Percentiles rank a stretch among this genome's conserved stretches.
These are phyloP conservation scores for Ptilodon capucinus DNA, from an alignment of 2,888 invertebrate genomes.

Conservation along the genomic window DNA sequence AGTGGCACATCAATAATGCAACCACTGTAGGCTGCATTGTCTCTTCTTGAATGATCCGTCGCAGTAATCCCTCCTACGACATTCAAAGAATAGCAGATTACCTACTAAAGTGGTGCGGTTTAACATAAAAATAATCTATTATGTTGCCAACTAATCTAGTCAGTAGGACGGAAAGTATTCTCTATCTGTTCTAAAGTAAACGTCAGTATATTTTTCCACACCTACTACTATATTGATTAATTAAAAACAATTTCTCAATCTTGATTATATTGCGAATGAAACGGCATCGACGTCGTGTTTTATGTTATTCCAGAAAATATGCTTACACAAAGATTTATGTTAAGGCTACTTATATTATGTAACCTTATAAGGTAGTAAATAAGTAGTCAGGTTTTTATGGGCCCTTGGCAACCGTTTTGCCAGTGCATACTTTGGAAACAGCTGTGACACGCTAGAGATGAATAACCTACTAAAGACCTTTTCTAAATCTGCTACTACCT, in stretches of 20 bases:
- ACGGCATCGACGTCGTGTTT: not conserved
- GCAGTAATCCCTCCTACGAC: too few relatives aligned
- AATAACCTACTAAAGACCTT: not conserved
- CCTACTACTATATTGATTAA: not conserved
- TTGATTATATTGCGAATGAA: not conserved
- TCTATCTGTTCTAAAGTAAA: too few relatives aligned
- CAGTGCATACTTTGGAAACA: not conserved
- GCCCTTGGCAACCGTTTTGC: not conserved
- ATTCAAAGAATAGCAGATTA: too few relatives aligned
- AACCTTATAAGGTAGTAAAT: not conserved
- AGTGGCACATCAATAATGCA: too few relatives aligned
- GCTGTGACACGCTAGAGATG: not conserved
- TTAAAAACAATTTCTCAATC: not conserved
- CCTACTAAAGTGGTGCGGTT: too few relatives aligned
- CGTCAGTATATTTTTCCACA: not conserved
- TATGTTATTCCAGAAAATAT: not conserved
- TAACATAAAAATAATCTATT: too few relatives aligned
- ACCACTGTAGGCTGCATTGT: too few relatives aligned
- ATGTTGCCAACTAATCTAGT: too few relatives aligned
- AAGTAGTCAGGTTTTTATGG: not conserved
- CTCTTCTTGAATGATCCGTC: too few relatives aligned
- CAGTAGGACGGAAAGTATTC: too few relatives aligned
- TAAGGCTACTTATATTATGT: not conserved
- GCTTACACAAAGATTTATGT: not conserved
- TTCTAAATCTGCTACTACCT: too few relatives aligned